phyloP scores from a whole-genome alignment of 2,113 vertebrate genomes.

The Eolophus roseicapilla region DNA sequence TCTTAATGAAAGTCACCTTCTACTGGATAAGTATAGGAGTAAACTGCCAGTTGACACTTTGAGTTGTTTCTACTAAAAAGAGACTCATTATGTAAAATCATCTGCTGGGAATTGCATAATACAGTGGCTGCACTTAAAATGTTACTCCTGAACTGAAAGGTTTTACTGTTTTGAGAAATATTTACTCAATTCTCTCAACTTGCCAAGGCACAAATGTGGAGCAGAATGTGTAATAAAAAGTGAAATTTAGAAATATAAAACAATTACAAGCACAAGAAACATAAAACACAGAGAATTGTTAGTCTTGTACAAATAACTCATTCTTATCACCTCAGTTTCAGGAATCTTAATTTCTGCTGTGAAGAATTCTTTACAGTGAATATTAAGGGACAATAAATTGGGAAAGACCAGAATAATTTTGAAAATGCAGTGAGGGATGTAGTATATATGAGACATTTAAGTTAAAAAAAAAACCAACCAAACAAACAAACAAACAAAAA shows the following conservation, averaged over 20 bases:
- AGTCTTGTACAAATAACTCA: background rate
- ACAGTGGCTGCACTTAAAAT: background rate
- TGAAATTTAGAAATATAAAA: slow-evolving; percentile 2
- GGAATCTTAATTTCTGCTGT: background rate
- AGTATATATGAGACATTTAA: background rate
- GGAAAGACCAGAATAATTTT: background rate
- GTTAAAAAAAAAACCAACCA: background rate
- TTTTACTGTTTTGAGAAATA: slow-evolving; percentile 4
- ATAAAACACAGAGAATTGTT: background rate
- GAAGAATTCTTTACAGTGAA: background rate
- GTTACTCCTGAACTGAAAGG: background rate
- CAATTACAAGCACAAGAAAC: background rate
- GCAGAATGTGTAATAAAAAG: slow-evolving; percentile 24
- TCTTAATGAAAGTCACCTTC: slow-evolving; percentile 40
- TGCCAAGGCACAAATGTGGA: background rate
- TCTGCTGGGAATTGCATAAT: background rate
- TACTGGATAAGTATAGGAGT: background rate
- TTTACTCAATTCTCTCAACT: background rate
- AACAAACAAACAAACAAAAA: background rate
- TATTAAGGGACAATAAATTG: background rate
- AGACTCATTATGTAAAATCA: background rate
- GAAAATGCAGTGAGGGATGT: background rate
- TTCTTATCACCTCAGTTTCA: background rate
- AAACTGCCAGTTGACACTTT: background rate
- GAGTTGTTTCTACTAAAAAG: background rate